Evolutionary conservation across 2,888 invertebrate genomes (phyloP), one percentile per base, ranked within the genome.

Genomic region (Perithous albicinctus): DNA sequence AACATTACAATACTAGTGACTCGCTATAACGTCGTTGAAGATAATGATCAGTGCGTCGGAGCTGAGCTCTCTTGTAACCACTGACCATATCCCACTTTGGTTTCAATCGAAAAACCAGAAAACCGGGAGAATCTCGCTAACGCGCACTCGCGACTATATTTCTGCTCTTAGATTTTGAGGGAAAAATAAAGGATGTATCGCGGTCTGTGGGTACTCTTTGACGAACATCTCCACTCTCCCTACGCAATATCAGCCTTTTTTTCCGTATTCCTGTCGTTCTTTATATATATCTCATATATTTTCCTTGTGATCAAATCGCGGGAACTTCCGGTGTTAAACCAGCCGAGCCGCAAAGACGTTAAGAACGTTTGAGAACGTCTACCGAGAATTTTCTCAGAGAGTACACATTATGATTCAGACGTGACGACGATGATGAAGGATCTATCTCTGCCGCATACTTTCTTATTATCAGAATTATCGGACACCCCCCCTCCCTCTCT

Each of bases 71-170:
- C n/a, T n/a, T n/a, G n/a, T n/a, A 66, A 82, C 82, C 82, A 79
- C 82, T 79, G 79, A 82, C 82, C 82, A 82, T 79, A 82, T 82
- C 79, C 82, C 82, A 79, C 70, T 75, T n/a, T 12, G 75, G 10
- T 20, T 61, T 75, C 75, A 82, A 66, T 82, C 66, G 51, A 54
- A 72, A 66, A 56, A 66, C 59, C n/a, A n/a, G 69, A 32, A 43
- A 32, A 73, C 59, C 20, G 8, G 46, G 43, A 46, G 3, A 66
- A 29, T 43, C 48, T 67, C 23, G 67, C 32, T 6, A n/a, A n/a
- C n/a, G 6, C 32, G 61, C 61, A 18, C 23, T 35, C n/a, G 35
- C 20, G 35, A 5, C 63, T 12, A 41, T n/a, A n/a, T n/a, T 15
- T 29, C 15, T 23, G 18, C 51, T 61, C 38, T 15, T 29, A 15